These are phyloP conservation scores for Ectobius pallidus DNA, from an alignment of 2,888 invertebrate species.

Conservation along the genomic window DNA sequence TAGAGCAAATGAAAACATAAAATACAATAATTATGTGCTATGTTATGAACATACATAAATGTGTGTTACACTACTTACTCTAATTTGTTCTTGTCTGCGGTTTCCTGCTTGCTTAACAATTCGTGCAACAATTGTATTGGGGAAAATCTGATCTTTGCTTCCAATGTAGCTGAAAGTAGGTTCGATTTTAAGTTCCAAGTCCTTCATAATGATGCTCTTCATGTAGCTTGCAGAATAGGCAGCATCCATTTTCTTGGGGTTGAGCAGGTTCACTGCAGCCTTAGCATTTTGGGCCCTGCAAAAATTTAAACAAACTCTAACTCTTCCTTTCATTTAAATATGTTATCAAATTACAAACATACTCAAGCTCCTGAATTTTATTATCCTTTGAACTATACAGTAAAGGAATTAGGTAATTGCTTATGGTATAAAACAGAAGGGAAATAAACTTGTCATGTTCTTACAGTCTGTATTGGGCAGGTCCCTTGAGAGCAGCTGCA, in stretches of 20 bases:
- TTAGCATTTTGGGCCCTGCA: slow-evolving; percentile 58
- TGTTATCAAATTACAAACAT: too few species aligned
- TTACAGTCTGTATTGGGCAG: not conserved
- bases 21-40: too few species aligned
- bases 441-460: too few species aligned
- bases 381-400: too few species aligned
- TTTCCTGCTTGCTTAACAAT: too few species aligned
- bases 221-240: slow-evolving; percentile 46
- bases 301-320: too few species aligned
- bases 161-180: slow-evolving; percentile 37
- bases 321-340: too few species aligned
- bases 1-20: too few species aligned
- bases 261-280: slow-evolving; percentile 58
- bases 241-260: slow-evolving; percentile 48
- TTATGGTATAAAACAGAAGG: too few species aligned
- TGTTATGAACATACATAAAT: not conserved
- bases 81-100: too few species aligned
- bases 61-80: not conserved
- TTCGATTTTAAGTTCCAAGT: slow-evolving; percentile 48
- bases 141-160: slow-evolving; percentile 41
- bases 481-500: not conserved
- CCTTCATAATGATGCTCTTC: slow-evolving; percentile 43
- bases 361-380: too few species aligned
- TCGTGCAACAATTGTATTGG: slow-evolving; percentile 38
- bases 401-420: too few species aligned